Evolutionary conservation across 2,113 vertebrate species (phyloP).

Genomic region (Chaetura pelagica): DNA sequence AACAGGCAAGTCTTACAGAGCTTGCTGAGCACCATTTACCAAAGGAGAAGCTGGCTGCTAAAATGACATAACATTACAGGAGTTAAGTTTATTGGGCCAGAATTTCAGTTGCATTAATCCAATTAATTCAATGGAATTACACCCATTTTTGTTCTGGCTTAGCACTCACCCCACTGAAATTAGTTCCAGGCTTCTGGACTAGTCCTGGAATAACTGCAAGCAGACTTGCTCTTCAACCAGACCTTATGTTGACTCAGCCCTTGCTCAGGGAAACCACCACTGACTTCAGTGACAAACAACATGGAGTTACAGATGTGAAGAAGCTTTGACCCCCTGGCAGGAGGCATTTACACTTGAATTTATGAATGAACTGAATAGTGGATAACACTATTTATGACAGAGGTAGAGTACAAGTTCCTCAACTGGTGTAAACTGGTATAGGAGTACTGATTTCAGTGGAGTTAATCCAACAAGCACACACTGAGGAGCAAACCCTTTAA

Average conservation of each 20-base stretch:
- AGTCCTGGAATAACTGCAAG: neutral
- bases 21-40: neutral
- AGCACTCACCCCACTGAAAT: neutral
- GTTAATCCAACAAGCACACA: neutral
- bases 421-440: neutral
- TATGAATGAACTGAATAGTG: neutral
- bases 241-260: neutral
- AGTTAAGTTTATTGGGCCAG: neutral
- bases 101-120: neutral
- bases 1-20: neutral
- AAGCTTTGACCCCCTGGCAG: neutral
- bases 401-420: neutral
- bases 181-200: neutral
- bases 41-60: neutral
- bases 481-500: constrained; percentile 3
- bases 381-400: neutral
- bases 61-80: neutral
- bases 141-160: neutral
- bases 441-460: neutral
- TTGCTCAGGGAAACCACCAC: constrained; percentile 33
- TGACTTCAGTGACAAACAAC: neutral
- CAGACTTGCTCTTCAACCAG: neutral
- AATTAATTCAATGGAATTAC: constrained; percentile 5
- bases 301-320: neutral
- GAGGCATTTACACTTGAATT: constrained; percentile 11